Evolutionary conservation across 2,797 vertebrate species (phyloP), one percentile per base, ranked within the genome.

Genomic region (Kryptolebias ocellatus): DNA sequence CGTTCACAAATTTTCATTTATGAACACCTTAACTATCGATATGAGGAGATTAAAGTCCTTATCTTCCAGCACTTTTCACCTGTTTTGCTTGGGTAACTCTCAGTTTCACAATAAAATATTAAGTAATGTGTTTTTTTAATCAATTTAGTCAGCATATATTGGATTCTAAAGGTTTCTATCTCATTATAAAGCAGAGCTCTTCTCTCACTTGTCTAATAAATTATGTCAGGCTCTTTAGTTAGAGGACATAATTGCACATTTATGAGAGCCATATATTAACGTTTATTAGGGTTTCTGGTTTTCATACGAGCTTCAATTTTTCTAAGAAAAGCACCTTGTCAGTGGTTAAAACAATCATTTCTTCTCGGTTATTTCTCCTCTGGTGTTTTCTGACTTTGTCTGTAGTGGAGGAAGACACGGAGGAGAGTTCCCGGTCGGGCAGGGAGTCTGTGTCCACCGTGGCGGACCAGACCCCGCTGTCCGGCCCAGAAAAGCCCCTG

Each of bases 401-500:
- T 62, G 4, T 70, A 94, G 93, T 94, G 88, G 93, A 94, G 78
- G 93, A 94, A 69, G 96, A 98, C 89, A 98, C 96, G 0, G 97
- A 99, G 79, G 96, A 96, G 86, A 99, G 96, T 68, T 98, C 96
- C 0, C 92, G 96, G 27, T 98, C 97, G 0, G 97, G 96, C 4
- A 92, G 97, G 60, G 97, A 98, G 79, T 99, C 97, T 0, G 95
- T 97, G 63, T 99, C 97, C 66, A 98, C 96, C 5, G 91, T 97
- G 73, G 96, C 96, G 1, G 97, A 93, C 77, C 89, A 87, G 70
- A 92, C 90, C 0, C 90, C 87, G 4, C 86, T 93, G 64, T 67
- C 85, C 6, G 67, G 75, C 53, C 28, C 92, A 20, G 90, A 92
- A 5, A 91, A 89, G 44, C 83, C 86, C 2, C 76, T 96, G 75